A percentile compares a stretch with the other conserved stretches of the same genome.
These are phyloP conservation scores for Drosophila ficusphila DNA, from an alignment of 1,140 invertebrate genomes.

Conservation along the genomic window DNA sequence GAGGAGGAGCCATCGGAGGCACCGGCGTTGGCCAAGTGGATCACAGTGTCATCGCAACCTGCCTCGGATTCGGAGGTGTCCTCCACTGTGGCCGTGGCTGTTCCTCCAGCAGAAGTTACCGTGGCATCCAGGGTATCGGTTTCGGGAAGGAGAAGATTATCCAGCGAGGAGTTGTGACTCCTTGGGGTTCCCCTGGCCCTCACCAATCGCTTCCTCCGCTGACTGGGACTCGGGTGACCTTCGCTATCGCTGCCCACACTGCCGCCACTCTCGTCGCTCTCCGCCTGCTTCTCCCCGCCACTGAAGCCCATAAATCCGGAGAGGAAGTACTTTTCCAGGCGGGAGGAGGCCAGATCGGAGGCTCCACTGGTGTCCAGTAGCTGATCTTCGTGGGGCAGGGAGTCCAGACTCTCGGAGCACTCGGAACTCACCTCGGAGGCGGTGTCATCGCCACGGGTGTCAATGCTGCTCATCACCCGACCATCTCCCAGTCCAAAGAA, in stretches of 20 bases:
- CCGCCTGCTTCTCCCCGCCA: slow-evolving; percentile 88
- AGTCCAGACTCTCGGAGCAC: slow-evolving; percentile 92
- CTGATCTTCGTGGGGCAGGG: slow-evolving; percentile 86
- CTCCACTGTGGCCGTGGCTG: slow-evolving; percentile 83
- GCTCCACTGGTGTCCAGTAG: slow-evolving; percentile 85
- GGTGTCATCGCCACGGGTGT: slow-evolving; percentile 87
- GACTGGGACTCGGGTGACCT: slow-evolving; percentile 93
- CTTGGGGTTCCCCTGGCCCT: slow-evolving; percentile 91
- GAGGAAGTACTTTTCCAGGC: slow-evolving; percentile 95
- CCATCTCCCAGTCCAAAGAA: slow-evolving; percentile 93
- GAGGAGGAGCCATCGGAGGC: slow-evolving; percentile 88
- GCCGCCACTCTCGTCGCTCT: slow-evolving; percentile 86
- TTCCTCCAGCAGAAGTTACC: slow-evolving; percentile 59
- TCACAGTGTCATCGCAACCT: slow-evolving; percentile 88
- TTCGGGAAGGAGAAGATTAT: slow-evolving; percentile 87
- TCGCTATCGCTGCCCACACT: slow-evolving; percentile 94
- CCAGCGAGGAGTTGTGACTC: slow-evolving; percentile 91
- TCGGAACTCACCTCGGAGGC: slow-evolving; percentile 95
- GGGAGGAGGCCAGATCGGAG: slow-evolving; percentile 90
- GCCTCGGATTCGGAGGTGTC: slow-evolving; percentile 91
- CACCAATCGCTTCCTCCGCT: slow-evolving; percentile 91
- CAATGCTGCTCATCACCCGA: slow-evolving; percentile 85
- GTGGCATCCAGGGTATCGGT: slow-evolving; percentile 85
- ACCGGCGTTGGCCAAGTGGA: slow-evolving; percentile 85
- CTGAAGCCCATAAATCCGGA: slow-evolving; percentile 93